These are phyloP conservation scores for Colostygia pectinataria DNA, from an alignment of 2,888 invertebrate genomes.

Conservation along the genomic window DNA sequence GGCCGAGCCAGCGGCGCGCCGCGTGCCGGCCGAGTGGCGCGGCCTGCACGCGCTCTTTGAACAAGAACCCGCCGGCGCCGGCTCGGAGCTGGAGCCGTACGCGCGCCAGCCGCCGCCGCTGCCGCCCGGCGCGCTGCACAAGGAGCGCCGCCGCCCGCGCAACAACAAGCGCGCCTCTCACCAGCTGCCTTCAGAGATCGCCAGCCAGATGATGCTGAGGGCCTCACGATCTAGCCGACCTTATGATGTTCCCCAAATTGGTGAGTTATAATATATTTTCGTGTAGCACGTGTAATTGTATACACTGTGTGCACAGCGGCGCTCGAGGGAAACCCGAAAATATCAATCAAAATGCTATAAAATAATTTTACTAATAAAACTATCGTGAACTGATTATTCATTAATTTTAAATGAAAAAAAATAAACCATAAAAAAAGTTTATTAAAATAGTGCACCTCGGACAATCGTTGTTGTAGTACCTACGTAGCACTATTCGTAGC, in stretches of 20 bases:
- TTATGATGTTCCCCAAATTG: slow-evolving; percentile 94
- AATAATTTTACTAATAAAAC: no score
- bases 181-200: slow-evolving; percentile 81
- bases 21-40: slow-evolving; percentile 65
- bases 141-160: slow-evolving; percentile 65
- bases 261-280: slow-evolving; percentile 81
- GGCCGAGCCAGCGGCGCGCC: slow-evolving; percentile 60
- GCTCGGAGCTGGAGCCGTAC: no score
- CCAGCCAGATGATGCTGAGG: slow-evolving; percentile 90
- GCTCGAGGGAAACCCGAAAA: no score
- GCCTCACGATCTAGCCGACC: slow-evolving; percentile 89
- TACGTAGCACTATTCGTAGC: no score
- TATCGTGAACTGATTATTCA: no score
- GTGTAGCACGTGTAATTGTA: no score
- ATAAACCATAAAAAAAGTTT: no score
- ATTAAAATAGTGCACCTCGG: no score
- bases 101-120: slow-evolving; percentile 30
- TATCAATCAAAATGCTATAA: no score
- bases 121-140: slow-evolving; percentile 56
- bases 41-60: slow-evolving; percentile 70
- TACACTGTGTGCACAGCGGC: no score
- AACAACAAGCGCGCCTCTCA: slow-evolving; percentile 65
- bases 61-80: slow-evolving; percentile 53
- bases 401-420: no score
- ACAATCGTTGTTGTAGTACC: no score